Percentiles rank a stretch among this genome's conserved stretches.
phyloP scores from a whole-genome alignment of 1,140 invertebrate species.

The Stegodyphus mimosarum region DNA sequence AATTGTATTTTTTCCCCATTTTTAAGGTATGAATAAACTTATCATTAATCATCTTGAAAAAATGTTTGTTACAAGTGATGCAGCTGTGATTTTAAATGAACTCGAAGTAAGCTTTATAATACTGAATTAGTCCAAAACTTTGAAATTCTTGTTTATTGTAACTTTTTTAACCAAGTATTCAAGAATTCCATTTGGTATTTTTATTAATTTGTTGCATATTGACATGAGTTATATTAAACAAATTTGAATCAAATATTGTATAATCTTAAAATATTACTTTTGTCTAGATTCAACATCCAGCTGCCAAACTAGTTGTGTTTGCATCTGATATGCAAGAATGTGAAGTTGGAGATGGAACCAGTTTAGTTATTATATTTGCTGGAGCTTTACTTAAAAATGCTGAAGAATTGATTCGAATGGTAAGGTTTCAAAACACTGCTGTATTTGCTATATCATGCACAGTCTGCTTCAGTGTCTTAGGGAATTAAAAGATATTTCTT shows the following conservation, averaged over 20 bases:
- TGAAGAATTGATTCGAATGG: slow-evolving; percentile 89
- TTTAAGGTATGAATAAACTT: slow-evolving; percentile 98
- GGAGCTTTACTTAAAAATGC: slow-evolving; percentile 92
- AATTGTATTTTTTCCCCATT: background rate
- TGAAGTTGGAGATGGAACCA: slow-evolving; percentile 98
- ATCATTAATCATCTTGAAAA: slow-evolving; percentile 99
- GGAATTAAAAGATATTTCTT: no score
- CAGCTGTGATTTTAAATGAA: slow-evolving; percentile 96
- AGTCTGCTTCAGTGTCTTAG: no score
- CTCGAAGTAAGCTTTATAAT: slow-evolving; percentile 76
- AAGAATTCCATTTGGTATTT: background rate
- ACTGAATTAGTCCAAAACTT: no score
- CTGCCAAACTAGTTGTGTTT: slow-evolving; percentile 96
- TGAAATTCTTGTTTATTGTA: no score
- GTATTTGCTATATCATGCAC: no score
- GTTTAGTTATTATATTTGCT: slow-evolving; percentile 96
- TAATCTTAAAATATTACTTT: background rate
- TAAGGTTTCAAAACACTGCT: slow-evolving; percentile 64
- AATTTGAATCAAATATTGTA: no score
- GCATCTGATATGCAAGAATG: slow-evolving; percentile 98
- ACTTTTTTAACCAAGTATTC: background rate
- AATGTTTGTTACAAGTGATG: slow-evolving; percentile 98
- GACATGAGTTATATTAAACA: no score
- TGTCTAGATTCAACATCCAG: slow-evolving; percentile 90
- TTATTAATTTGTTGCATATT: slow-evolving; percentile 1